Conservation (phyloP, 2,797 vertebrate species). For the Cottoperca gobio region DNA sequence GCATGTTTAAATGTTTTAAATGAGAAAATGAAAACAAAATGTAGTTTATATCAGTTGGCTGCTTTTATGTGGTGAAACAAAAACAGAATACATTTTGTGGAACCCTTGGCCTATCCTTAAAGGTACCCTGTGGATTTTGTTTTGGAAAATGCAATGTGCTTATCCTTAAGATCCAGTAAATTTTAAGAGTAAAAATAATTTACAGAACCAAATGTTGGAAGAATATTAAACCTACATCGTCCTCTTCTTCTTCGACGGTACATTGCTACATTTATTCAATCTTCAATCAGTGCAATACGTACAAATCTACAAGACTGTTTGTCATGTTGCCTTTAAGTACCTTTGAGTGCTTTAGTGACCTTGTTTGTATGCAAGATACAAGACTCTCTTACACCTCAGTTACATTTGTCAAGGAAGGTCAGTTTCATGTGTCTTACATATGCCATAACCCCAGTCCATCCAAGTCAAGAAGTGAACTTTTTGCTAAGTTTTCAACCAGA, state of each 20-base stretch:
- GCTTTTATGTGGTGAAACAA: no score
- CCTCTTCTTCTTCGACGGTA: neutral
- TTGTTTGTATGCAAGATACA: no score
- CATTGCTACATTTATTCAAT: neutral
- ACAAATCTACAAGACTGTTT: no score
- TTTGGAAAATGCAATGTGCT: no score
- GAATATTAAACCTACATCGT: neutral
- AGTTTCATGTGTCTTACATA: neutral
- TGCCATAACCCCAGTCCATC: neutral
- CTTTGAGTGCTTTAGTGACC: no score
- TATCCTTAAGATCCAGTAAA: no score
- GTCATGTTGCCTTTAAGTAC: no score
- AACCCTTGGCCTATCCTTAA: neutral
- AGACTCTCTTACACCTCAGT: neutral
- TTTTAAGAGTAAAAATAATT: no score
- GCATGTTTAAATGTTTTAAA: no score
- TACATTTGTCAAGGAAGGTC: neutral
- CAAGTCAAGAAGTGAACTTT: slow-evolving; percentile 7
- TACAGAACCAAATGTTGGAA: no score
- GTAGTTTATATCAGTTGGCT: no score
- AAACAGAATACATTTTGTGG: neutral
- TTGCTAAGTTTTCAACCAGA: slow-evolving; percentile 2
- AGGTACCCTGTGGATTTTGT: neutral
- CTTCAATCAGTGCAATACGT: neutral
- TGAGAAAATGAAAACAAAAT: no score